A percentile compares a stretch with the other conserved stretches of the same genome.
Conservation (phyloP, 2,888 invertebrate species). For the Periphyllus acericola region DNA sequence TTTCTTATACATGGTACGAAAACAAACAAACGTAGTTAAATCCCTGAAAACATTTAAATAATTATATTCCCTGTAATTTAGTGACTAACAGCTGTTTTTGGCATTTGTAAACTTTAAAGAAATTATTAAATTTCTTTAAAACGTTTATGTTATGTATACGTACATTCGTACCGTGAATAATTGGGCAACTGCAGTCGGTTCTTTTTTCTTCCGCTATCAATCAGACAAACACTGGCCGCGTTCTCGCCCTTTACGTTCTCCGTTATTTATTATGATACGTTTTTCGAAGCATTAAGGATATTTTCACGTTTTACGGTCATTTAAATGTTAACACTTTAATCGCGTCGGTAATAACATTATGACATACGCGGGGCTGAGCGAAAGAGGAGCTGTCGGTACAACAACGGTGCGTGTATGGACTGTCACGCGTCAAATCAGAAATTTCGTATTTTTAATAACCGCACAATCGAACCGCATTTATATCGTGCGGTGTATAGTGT, state of each 20-base stretch:
- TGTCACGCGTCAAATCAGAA: no score
- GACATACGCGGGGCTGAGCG: no score
- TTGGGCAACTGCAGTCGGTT: background rate
- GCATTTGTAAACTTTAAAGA: background rate
- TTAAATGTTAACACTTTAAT: background rate
- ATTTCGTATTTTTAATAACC: no score
- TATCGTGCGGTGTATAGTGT: no score
- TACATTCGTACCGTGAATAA: background rate
- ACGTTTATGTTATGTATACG: background rate
- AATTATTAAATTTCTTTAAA: background rate
- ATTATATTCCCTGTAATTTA: constrained; percentile 1
- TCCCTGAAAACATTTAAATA: constrained; percentile 19
- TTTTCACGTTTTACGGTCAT: background rate
- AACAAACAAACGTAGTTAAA: constrained; percentile 10
- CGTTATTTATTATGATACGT: background rate
- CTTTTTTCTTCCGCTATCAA: background rate
- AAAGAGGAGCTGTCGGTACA: no score
- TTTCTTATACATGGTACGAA: background rate
- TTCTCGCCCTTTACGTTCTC: background rate
- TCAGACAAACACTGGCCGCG: no score
- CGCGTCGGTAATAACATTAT: background rate
- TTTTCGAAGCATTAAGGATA: background rate
- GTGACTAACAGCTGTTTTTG: constrained; percentile 12
- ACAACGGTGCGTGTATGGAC: no score
- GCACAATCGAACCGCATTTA: no score